Evolutionary conservation across 2,888 invertebrate genomes (phyloP).

Genomic region (Ligdia adustata): DNA sequence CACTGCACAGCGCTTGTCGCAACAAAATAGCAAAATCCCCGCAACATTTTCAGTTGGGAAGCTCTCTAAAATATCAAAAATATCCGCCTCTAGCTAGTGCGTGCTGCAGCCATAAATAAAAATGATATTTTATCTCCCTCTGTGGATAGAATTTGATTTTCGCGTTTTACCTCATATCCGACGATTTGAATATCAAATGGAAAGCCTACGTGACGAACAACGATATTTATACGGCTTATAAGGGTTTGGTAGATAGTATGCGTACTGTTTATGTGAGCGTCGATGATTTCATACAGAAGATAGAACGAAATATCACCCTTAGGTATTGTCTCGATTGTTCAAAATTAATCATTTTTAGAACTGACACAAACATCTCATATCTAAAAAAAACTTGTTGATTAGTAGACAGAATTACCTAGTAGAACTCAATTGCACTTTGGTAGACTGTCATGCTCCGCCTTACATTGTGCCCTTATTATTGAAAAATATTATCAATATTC

Average conservation of each 20-base stretch:
- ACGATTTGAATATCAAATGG: conserved; percentile 46
- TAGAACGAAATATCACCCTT: too few relatives aligned
- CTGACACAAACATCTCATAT: too few relatives aligned
- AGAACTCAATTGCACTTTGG: too few relatives aligned
- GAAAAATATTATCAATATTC: too few relatives aligned
- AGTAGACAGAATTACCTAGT: too few relatives aligned
- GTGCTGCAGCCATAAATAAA: conserved; percentile 24
- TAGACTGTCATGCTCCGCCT: too few relatives aligned
- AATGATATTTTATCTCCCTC: conserved; percentile 26
- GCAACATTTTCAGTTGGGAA: conserved; percentile 1
- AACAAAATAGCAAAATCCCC: conserved; percentile 4
- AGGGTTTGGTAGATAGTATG: background rate
- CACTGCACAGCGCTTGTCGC: background rate
- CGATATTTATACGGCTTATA: conserved; percentile 22
- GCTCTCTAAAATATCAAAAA: conserved; percentile 3
- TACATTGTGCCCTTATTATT: too few relatives aligned
- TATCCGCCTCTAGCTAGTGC: conserved; percentile 9
- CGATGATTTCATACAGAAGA: background rate
- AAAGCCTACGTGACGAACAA: conserved; percentile 40
- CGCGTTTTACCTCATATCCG: conserved; percentile 30
- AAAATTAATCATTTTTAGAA: too few relatives aligned
- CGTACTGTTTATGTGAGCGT: conserved; percentile 1
- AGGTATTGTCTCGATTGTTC: too few relatives aligned
- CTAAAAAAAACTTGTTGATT: too few relatives aligned
- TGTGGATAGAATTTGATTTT: conserved; percentile 33